Conservation (phyloP, 2,888 invertebrate genomes). For the Pseudoips prasinana region DNA sequence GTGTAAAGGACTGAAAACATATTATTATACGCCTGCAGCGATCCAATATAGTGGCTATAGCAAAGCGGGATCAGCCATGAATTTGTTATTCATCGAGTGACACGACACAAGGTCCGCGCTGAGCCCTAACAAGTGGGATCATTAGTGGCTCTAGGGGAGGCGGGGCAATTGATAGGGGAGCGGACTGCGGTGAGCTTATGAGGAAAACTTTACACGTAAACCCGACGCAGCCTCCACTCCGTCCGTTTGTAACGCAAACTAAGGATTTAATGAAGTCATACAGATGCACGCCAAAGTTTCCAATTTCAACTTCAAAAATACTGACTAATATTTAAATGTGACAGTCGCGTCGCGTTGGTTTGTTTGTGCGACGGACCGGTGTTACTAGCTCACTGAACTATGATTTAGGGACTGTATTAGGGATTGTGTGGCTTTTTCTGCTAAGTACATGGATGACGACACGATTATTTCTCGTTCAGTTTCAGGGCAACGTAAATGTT, state of each 20-base stretch:
- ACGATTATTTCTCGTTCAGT: no score
- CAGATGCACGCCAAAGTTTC: slow-evolving; percentile 32
- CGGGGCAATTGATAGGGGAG: slow-evolving; percentile 75
- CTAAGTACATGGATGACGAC: no score
- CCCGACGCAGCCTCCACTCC: slow-evolving; percentile 48
- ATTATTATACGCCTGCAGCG: no score
- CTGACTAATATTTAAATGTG: not conserved
- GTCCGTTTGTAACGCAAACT: slow-evolving; percentile 36
- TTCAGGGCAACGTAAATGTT: no score
- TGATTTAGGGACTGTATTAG: no score
- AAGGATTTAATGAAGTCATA: slow-evolving; percentile 56
- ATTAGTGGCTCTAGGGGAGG: slow-evolving; percentile 62
- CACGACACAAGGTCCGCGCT: slow-evolving; percentile 73
- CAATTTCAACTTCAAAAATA: slow-evolving; percentile 11
- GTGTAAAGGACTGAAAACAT: no score
- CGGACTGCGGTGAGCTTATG: slow-evolving; percentile 70
- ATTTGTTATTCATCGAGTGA: slow-evolving; percentile 78
- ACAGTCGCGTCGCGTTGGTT: no score
- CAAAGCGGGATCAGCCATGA: slow-evolving; percentile 60
- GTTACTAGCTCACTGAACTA: no score
- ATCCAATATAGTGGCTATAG: no score
- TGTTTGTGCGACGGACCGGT: not conserved
- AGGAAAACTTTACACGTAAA: slow-evolving; percentile 77
- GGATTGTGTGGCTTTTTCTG: no score
- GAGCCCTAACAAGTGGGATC: slow-evolving; percentile 80